phyloP scores from a whole-genome alignment of 2,113 vertebrate genomes.

The Percopsis transmontana region DNA sequence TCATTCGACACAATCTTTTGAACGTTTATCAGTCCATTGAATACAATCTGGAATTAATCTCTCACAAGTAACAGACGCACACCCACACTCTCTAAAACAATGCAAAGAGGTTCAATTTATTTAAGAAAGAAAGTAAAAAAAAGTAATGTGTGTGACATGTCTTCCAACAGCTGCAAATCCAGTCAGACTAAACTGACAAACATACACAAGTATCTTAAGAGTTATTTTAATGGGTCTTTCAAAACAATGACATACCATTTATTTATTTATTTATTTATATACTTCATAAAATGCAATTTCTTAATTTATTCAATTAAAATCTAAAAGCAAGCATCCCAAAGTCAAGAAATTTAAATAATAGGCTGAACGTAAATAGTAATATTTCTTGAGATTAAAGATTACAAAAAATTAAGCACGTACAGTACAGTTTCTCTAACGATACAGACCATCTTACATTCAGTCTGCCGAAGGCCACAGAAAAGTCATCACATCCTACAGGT shows the following conservation, averaged over 20 bases:
- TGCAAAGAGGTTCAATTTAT: conserved; percentile 54
- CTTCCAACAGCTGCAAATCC: conserved; percentile 46
- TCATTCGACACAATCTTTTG: conserved; percentile 77
- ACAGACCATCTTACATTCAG: conserved; percentile 51
- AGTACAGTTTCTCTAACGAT: conserved; percentile 17
- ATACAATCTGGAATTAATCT: conserved; percentile 73
- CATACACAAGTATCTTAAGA: neutral
- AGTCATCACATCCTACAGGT: conserved; percentile 18
- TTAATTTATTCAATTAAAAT: conserved; percentile 35
- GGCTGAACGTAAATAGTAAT: conserved; percentile 30
- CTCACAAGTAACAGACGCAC: conserved; percentile 68
- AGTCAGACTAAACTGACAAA: conserved; percentile 33
- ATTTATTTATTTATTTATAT: conserved; percentile 27
- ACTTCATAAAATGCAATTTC: conserved; percentile 50
- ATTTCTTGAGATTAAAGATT: conserved; percentile 19
- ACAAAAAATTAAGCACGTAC: conserved; percentile 18
- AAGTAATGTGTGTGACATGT: conserved; percentile 52
- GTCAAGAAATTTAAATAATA: neutral
- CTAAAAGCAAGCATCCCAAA: conserved; percentile 35
- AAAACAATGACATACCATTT: conserved; percentile 8
- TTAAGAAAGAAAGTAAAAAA: conserved; percentile 53
- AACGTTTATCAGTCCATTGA: conserved; percentile 75
- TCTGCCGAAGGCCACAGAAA: conserved; percentile 56
- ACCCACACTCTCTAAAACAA: conserved; percentile 57
- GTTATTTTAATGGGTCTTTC: no score